Evolutionary conservation across 2,888 invertebrate genomes (phyloP), one percentile per base, ranked within the genome.

Genomic region (Agonum fuliginosum): DNA sequence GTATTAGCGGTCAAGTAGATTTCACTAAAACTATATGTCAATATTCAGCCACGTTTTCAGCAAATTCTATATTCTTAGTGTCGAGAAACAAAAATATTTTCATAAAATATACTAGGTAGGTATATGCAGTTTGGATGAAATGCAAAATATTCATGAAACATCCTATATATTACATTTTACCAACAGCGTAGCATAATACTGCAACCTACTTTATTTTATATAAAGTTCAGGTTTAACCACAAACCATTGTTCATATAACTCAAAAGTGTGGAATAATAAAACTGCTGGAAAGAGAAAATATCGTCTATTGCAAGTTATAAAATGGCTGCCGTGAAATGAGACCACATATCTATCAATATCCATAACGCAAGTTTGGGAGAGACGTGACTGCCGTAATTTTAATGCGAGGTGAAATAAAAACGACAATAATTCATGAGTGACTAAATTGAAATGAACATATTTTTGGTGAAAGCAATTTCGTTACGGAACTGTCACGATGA

Each of bases 311-410:
- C 41, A 17, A 30, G 34, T 62, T 34, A 34, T 62, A 27, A 62
- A 62, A 62, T n/a, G 14, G 17, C 34, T 34, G 65, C 20, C 17
- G 41, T 20, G 30, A 58, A 65, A 67, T 19, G 65, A 37, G 14
- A 41, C 37, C 65, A 41, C 65, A 67, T 12, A 19, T 12, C 65
- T 67, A 67, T 67, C 65, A 67, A 41, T 67, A 67, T 27, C 30
- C 58, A 8, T 6, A 19, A 8, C 19, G 24, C 24, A 54, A 54
- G 12, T 8, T 41, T 67, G 41, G 67, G 8, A 37, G 12, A 41
- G 67, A 67, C 41, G 41, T 67, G 67, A 67, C 37, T 41, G 67
- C 5, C 37, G 67, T 67, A 67, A 67, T 41, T 67, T 67, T 67
- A 67, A 67, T 67, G 67, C 20, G 67, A 54, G 4, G 24, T 1